phyloP scores from a whole-genome alignment of 2,113 vertebrate genomes.

The Laticauda colubrina region DNA sequence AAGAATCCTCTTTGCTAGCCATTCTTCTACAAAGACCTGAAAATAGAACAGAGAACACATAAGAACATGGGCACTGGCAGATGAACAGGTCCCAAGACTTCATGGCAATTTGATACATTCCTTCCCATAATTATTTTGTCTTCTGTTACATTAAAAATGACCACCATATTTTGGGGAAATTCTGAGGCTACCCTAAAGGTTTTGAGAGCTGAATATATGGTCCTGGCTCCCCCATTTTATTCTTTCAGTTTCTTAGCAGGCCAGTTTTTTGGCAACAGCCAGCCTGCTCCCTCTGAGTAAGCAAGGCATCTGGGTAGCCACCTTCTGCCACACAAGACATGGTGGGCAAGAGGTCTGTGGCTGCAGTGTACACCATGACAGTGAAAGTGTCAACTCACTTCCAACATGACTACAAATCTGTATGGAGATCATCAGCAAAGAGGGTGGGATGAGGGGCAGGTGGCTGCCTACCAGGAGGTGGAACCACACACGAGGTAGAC shows the following conservation, averaged over 20 bases:
- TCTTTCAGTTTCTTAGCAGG: not conserved
- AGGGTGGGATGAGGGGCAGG: not conserved
- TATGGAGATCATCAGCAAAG: not conserved
- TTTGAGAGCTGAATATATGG: not conserved
- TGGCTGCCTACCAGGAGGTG: not conserved
- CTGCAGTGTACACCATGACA: not conserved
- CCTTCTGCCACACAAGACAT: not conserved
- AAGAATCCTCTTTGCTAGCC: slow-evolving; percentile 76
- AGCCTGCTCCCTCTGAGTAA: not conserved
- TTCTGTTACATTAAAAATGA: not conserved
- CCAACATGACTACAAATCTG: not conserved
- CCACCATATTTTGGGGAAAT: not conserved
- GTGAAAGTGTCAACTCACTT: not conserved
- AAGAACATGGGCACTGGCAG: not conserved
- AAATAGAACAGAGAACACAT: slow-evolving; percentile 6
- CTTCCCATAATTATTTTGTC: not conserved
- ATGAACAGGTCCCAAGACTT: not conserved
- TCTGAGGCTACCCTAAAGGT: not conserved
- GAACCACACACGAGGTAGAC: not conserved
- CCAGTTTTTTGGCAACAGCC: not conserved
- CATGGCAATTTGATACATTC: not conserved
- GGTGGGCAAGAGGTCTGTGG: not conserved
- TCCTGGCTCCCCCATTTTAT: not conserved
- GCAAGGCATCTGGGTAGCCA: not conserved
- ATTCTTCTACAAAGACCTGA: slow-evolving; percentile 84